Percentiles rank a stretch among this genome's conserved stretches.
phyloP scores from a whole-genome alignment of 2,797 vertebrate species.

The Agapornis canus region DNA sequence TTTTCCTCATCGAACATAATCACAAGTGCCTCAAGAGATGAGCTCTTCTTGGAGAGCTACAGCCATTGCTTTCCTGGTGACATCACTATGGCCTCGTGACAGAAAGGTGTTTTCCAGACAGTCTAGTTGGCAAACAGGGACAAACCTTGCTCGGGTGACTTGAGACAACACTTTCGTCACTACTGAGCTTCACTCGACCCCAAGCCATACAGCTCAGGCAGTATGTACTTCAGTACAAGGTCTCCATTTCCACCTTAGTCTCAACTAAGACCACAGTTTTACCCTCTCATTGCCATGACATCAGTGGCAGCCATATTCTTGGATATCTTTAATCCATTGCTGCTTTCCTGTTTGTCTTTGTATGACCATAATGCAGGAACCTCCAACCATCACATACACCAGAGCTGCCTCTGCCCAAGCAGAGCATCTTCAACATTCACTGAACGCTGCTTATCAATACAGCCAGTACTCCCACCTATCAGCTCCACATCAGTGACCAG shows the following conservation, averaged over 20 bases:
- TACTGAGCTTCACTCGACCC: background rate
- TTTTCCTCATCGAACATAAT: background rate
- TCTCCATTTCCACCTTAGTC: background rate
- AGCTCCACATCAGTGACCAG: background rate
- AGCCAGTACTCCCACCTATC: background rate
- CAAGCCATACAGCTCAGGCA: background rate
- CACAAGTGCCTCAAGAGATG: background rate
- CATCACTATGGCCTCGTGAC: background rate
- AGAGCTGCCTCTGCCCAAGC: background rate
- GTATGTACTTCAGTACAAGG: background rate
- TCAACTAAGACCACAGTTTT: background rate
- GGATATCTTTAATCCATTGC: background rate
- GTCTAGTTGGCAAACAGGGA: background rate
- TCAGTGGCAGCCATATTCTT: background rate
- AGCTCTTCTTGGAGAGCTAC: background rate
- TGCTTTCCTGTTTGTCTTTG: background rate
- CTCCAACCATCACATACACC: accelerated
- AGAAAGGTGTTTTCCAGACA: background rate
- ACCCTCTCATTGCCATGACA: background rate
- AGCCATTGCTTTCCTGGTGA: background rate
- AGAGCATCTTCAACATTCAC: background rate
- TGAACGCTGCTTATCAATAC: background rate
- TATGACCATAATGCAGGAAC: background rate
- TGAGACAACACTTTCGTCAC: background rate
- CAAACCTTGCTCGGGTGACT: background rate